Percentiles rank a stretch among this genome's conserved stretches.
Evolutionary conservation across 2,113 vertebrate species (phyloP).

Genomic region (Callionymus lyra): DNA sequence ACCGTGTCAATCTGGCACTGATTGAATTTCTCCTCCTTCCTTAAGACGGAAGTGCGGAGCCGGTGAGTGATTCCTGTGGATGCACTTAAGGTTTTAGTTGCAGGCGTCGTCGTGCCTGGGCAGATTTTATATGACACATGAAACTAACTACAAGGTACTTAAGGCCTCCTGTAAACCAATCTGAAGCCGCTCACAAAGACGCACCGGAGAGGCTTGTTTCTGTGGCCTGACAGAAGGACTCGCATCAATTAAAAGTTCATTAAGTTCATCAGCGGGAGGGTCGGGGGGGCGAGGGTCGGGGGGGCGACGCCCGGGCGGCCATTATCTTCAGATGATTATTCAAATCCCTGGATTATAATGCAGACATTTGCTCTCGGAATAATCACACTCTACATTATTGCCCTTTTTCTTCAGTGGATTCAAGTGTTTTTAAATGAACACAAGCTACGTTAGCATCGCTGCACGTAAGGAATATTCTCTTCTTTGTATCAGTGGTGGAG

Average conservation of each 20-base stretch:
- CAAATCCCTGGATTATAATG: conserved; percentile 64
- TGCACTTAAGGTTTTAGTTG: conserved; percentile 83
- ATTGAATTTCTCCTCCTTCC: conserved; percentile 76
- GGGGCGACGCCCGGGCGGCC: conserved; percentile 52
- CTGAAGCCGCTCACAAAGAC: conserved; percentile 62
- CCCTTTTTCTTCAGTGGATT: conserved; percentile 40
- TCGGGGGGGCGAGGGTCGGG: conserved; percentile 14
- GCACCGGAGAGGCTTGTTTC: conserved; percentile 63
- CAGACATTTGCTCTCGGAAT: conserved; percentile 52
- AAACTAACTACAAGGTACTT: conserved; percentile 77
- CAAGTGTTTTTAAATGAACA: conserved; percentile 18
- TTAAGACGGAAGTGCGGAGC: conserved; percentile 75
- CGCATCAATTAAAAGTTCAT: conserved; percentile 74
- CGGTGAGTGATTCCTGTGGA: conserved; percentile 71
- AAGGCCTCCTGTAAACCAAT: conserved; percentile 71
- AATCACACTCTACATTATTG: conserved; percentile 54
- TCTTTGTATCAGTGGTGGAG: conserved; percentile 21
- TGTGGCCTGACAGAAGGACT: conserved; percentile 71
- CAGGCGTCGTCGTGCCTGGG: conserved; percentile 74
- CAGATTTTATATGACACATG: conserved; percentile 79
- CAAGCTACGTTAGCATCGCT: conserved; percentile 16
- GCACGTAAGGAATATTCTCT: conserved; percentile 33
- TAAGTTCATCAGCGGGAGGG: conserved; percentile 57
- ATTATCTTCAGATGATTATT: conserved; percentile 68
- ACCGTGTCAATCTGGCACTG: conserved; percentile 55